Evolutionary conservation across 2,113 vertebrate species (phyloP).

Genomic region (Phrynosoma blainvillii): DNA sequence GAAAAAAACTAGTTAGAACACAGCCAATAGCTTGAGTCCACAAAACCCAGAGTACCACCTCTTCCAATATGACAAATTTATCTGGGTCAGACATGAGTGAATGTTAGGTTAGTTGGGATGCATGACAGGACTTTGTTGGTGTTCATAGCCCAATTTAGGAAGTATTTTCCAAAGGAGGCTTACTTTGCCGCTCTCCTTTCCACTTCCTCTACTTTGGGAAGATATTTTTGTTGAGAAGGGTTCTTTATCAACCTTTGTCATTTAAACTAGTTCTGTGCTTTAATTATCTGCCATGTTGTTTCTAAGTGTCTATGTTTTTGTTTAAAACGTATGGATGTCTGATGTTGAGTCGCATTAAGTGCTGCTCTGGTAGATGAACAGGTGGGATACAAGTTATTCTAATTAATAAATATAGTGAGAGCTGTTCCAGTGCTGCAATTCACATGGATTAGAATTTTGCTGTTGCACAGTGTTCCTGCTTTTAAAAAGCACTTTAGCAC

Average conservation of each 20-base stretch:
- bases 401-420: not conserved
- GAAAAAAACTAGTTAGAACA: too few relatives aligned
- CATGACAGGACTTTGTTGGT: too few relatives aligned
- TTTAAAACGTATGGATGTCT: too few relatives aligned
- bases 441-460: not conserved
- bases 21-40: too few relatives aligned
- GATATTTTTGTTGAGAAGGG: not conserved
- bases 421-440: not conserved
- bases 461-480: not conserved
- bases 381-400: not conserved
- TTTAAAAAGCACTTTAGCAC: not conserved
- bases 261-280: not conserved
- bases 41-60: too few relatives aligned
- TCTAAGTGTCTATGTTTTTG: not conserved
- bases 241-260: not conserved
- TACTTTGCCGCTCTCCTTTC: not conserved
- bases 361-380: not conserved
- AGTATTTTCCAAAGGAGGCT: not conserved
- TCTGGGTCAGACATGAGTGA: too few relatives aligned
- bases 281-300: not conserved
- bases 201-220: not conserved
- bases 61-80: too few relatives aligned
- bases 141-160: not conserved
- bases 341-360: not conserved
- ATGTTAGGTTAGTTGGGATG: too few relatives aligned